Evolutionary conservation across 2,888 invertebrate species (phyloP).

Genomic region (Sinopyrophorus schimmeli): DNA sequence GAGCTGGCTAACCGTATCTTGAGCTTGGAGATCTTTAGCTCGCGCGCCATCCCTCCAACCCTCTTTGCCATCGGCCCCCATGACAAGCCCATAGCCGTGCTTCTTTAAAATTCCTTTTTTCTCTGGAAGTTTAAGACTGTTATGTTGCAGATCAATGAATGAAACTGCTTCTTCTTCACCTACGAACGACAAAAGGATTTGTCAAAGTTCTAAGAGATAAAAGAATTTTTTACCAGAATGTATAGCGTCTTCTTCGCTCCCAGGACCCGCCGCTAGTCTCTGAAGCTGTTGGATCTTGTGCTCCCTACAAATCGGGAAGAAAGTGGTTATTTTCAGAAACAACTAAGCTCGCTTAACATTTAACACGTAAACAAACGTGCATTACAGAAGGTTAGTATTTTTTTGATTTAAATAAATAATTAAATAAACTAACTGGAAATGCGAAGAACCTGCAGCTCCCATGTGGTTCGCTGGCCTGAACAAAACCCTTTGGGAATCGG

Average conservation of each 20-base stretch:
- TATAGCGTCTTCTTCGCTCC: conserved; percentile 73
- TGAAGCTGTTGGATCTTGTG: conserved; percentile 79
- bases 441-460: conserved; percentile 65
- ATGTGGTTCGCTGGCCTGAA: conserved; percentile 75
- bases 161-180: conserved; percentile 79
- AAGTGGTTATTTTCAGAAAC: no score
- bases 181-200: conserved; percentile 42
- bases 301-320: no score
- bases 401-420: no score
- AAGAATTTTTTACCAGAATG: conserved; percentile 69
- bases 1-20: conserved; percentile 66
- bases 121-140: conserved; percentile 80
- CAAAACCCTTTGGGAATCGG: conserved; percentile 73
- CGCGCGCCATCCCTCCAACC: conserved; percentile 76
- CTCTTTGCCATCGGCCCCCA: conserved; percentile 70
- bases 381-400: no score
- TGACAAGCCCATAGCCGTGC: conserved; percentile 75
- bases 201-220: no score
- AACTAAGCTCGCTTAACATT: no score
- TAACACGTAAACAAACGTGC: no score
- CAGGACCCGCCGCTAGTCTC: conserved; percentile 67
- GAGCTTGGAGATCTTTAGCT: conserved; percentile 55
- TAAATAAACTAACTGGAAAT: conserved; percentile 75
- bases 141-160: conserved; percentile 78
- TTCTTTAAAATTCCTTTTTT: conserved; percentile 94